phyloP scores from a whole-genome alignment of 2,888 invertebrate genomes.

The Shargacucullia verbasci region DNA sequence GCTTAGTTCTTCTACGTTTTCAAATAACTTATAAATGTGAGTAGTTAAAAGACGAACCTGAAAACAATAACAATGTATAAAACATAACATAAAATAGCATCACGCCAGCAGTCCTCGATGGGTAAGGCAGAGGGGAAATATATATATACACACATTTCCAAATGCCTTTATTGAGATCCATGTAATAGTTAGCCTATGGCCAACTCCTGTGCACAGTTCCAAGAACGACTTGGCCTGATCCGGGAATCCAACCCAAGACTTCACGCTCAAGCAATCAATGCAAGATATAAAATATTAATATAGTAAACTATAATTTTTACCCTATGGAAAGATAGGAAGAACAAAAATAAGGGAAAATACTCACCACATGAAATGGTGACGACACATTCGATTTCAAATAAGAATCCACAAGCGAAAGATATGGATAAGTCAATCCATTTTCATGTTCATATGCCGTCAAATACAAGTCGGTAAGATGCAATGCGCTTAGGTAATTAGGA shows the following conservation, averaged over 20 bases:
- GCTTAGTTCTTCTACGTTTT: constrained; percentile 85
- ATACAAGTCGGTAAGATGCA: constrained; percentile 88
- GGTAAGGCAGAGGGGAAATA: too few relatives aligned
- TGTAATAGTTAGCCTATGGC: too few relatives aligned
- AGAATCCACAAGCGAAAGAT: constrained; percentile 84
- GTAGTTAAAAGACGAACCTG: constrained; percentile 92
- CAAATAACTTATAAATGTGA: constrained; percentile 92
- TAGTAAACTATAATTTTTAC: too few relatives aligned
- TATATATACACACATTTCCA: too few relatives aligned
- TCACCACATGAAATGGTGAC: constrained; percentile 92
- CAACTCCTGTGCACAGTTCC: too few relatives aligned
- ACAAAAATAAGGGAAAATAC: constrained; percentile 62
- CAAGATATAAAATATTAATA: too few relatives aligned
- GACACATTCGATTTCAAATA: constrained; percentile 90
- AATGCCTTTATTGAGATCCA: too few relatives aligned
- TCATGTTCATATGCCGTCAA: constrained; percentile 84
- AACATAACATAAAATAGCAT: not conserved
- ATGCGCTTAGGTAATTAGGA: constrained; percentile 81
- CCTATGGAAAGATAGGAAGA: too few relatives aligned
- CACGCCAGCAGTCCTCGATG: too few relatives aligned
- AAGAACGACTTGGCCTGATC: too few relatives aligned
- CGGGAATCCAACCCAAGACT: too few relatives aligned
- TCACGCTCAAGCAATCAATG: too few relatives aligned
- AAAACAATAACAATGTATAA: constrained; percentile 54
- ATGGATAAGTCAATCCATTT: constrained; percentile 77